phyloP scores from a whole-genome alignment of 2,797 vertebrate species.

The Rachycentron canadum region DNA sequence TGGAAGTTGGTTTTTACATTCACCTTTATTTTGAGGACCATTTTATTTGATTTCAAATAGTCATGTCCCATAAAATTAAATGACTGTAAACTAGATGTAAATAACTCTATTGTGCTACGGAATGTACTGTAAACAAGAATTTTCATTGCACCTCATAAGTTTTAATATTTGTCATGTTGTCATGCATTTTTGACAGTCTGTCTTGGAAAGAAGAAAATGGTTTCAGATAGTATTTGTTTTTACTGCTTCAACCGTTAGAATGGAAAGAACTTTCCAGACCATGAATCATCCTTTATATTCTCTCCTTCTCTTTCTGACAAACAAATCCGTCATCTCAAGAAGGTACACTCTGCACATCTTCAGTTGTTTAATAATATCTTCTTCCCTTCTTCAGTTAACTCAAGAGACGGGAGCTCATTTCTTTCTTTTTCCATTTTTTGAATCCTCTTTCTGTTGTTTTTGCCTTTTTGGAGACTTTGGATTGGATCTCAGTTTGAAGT shows the following conservation, averaged over 20 bases:
- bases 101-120: constrained; percentile 2
- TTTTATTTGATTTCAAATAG: constrained; percentile 13
- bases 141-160: not conserved
- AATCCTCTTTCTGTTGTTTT: constrained; percentile 2
- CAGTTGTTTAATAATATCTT: constrained; percentile 4
- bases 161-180: constrained; percentile 5
- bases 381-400: constrained; percentile 36
- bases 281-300: constrained; percentile 44
- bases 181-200: not conserved
- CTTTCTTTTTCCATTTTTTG: constrained; percentile 51
- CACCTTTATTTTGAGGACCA: constrained; percentile 1
- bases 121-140: not conserved
- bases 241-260: constrained; percentile 35
- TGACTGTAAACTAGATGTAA: constrained; percentile 16
- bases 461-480: constrained; percentile 26
- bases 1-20: not conserved
- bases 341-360: constrained; percentile 10
- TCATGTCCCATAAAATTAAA: constrained; percentile 16
- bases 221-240: constrained; percentile 39
- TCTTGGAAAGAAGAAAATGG: constrained; percentile 20
- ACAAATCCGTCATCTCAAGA: constrained; percentile 19
- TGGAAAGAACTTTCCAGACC: constrained; percentile 38
- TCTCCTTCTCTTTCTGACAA: constrained; percentile 7
- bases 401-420: constrained; percentile 34
- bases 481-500: constrained; percentile 28